Evolutionary conservation across 2,888 invertebrate genomes (phyloP).

Genomic region (Cheilosia urbana): DNA sequence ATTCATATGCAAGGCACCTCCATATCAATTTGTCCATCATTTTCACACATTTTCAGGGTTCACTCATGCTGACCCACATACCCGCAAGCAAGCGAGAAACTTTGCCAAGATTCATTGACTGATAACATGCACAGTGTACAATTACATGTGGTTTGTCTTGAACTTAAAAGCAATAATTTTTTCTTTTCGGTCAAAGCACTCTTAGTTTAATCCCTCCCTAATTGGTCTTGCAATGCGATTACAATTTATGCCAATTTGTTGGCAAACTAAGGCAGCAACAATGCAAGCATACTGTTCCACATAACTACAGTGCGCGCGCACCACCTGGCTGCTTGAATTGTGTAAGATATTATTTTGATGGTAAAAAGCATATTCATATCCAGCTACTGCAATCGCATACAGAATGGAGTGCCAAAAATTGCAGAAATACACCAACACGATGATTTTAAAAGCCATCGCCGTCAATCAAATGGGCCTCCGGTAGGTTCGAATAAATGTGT

Average conservation of each 20-base stretch:
- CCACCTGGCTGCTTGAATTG: conserved; percentile 52
- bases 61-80: conserved; percentile 18
- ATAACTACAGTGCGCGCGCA: background rate
- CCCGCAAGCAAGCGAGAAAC: background rate
- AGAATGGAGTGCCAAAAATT: conserved; percentile 55
- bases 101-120: background rate
- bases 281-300: conserved; percentile 6
- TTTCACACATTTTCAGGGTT: conserved; percentile 14
- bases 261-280: conserved; percentile 21
- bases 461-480: conserved; percentile 42
- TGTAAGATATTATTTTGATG: conserved; percentile 43
- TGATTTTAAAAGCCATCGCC: conserved; percentile 28
- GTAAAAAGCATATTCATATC: conserved; percentile 38
- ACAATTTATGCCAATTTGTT: conserved; percentile 10
- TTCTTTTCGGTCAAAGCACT: conserved; percentile 35
- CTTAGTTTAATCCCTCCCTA: background rate
- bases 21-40: background rate
- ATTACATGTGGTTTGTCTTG: conserved; percentile 31
- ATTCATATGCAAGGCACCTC: background rate
- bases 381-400: conserved; percentile 12
- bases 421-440: conserved; percentile 20
- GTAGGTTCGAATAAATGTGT: conserved; percentile 63
- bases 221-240: background rate
- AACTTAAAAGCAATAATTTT: conserved; percentile 1
- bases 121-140: background rate